phyloP scores from a whole-genome alignment of 2,888 invertebrate species.

The Blera fallax region DNA sequence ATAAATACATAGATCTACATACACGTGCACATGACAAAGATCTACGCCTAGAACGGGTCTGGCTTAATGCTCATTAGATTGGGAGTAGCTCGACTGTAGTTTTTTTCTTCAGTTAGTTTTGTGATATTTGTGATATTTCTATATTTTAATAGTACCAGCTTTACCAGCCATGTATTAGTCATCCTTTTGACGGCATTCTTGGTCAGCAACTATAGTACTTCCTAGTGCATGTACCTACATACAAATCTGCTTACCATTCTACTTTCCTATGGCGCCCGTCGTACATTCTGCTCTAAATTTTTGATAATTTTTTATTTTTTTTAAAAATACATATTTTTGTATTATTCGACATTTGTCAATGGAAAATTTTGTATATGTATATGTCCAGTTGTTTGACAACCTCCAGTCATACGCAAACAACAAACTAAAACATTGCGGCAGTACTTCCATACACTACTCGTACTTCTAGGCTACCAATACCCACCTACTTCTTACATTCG shows the following conservation, averaged over 20 bases:
- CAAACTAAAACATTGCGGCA: conserved; percentile 13
- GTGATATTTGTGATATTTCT: neutral
- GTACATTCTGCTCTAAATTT: neutral
- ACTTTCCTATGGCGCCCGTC: neutral
- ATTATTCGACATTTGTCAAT: conserved; percentile 29
- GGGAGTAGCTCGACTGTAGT: neutral
- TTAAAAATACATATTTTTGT: conserved; percentile 1
- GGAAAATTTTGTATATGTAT: conserved; percentile 14
- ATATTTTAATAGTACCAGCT: neutral
- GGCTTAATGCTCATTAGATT: neutral
- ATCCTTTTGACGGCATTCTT: conserved; percentile 12
- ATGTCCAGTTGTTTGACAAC: conserved; percentile 51
- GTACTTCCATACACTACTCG: conserved; percentile 25
- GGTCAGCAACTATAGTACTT: neutral
- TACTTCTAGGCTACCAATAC: conserved; percentile 66
- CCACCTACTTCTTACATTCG: conserved; percentile 51
- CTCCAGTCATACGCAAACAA: conserved; percentile 25
- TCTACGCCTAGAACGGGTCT: conserved; percentile 8
- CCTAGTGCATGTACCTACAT: neutral
- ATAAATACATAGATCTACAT: neutral
- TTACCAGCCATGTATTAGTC: conserved; percentile 3
- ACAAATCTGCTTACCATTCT: neutral
- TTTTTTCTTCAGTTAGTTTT: neutral
- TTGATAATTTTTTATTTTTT: neutral
- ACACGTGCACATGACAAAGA: neutral